Base-by-base conservation (phyloP, 2,888 invertebrate genomes). In the Rhaphigaster nebulosa region DNA sequence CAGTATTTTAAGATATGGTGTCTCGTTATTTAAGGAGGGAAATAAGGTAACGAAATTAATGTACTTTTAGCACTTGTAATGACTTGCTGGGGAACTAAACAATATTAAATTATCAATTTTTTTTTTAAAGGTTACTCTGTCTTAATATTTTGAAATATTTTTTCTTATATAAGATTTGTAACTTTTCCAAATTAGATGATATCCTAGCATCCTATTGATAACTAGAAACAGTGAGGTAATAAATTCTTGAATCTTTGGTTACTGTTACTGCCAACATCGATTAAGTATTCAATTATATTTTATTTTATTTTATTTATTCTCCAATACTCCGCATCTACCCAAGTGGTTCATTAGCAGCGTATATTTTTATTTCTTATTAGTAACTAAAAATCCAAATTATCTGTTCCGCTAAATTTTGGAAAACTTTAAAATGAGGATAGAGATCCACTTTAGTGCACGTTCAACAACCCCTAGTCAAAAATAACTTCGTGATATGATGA, bases 11-110 rank as follows among this genome's bases (percentile, higher is more conserved):
- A 6, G 45, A 41, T 26, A 84, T 45, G 84, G 84, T 84, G 84
- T 50, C 84, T 41, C 84, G 84, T 41, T 45, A 84, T 18, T 84
- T 84, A 84, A 45, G 84, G 45, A 45, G 12, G 84, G 84, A 84
- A 84, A 38, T 84, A 84, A 84, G 34, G 45, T 84, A 84, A 84
- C 50, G 15, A 6, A 84, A 84, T n/a, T 50, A 84, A 23, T 38
- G 0, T 76, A 76, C 18, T 76, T 8, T 23, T 38, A 23, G 38
- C 70, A 76, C 12, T 8, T 65, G 12, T 76, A 38, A 18, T 76
- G 6, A 76, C 6, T 76, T 38, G 20, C 34, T 38, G 6, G 15
- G 4, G 38, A 0, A 38, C 20, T 38, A 76, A 34, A 76, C 8
- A 23, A 23, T 34, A 23, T 76, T 76, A 1, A 38, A 23, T 38